A percentile compares a stretch with the other conserved stretches of the same genome.
phyloP scores from a whole-genome alignment of 2,888 invertebrate species.

The Drosophila testacea region DNA sequence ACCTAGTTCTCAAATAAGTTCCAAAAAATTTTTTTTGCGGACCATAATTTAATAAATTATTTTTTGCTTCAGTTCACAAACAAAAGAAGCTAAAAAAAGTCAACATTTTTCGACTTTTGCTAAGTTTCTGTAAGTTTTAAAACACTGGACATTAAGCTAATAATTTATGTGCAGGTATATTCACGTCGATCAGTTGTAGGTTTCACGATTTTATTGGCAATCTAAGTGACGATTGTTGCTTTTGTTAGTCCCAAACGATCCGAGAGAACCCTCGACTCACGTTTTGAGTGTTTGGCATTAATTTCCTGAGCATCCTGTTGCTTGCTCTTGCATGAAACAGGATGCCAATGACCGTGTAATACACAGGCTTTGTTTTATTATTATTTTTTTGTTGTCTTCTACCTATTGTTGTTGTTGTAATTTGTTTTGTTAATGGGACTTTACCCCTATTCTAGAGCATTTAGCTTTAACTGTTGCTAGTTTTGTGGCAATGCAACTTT shows the following conservation, averaged over 20 bases:
- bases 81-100: no score
- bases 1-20: no score
- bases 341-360: conserved; percentile 82
- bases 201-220: conserved; percentile 34
- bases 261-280: conserved; percentile 42
- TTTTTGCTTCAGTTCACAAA: no score
- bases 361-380: conserved; percentile 41
- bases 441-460: conserved; percentile 11
- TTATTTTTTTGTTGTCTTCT: conserved; percentile 37
- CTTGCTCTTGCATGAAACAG: conserved; percentile 81
- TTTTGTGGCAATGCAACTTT: conserved; percentile 28
- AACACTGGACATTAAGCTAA: no score
- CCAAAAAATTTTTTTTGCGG: no score
- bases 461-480: conserved; percentile 46
- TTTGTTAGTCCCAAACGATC: conserved; percentile 37
- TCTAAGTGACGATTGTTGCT: conserved; percentile 48
- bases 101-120: no score
- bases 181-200: conserved; percentile 6
- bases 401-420: conserved; percentile 1
- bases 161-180: conserved; percentile 24
- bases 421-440: conserved; percentile 14
- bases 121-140: no score
- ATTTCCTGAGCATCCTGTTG: conserved; percentile 81
- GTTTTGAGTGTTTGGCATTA: conserved; percentile 55
- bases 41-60: no score